Conservation (phyloP, 2,888 invertebrate genomes). For the Andricus curvator region DNA sequence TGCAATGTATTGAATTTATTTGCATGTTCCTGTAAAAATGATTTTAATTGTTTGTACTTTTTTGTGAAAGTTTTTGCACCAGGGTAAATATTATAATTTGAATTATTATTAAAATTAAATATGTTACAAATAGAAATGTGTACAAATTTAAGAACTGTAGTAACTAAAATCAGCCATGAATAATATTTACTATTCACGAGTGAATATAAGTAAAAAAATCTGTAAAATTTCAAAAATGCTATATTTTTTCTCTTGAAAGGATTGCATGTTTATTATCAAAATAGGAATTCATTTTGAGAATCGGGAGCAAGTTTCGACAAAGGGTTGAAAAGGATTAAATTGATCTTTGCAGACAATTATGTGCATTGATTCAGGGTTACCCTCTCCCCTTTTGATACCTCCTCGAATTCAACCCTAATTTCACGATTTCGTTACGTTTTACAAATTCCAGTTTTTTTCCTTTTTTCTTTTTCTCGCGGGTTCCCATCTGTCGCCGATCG, state of each 20-base stretch:
- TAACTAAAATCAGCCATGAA: too few species aligned
- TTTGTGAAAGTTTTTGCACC: too few species aligned
- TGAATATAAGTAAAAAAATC: background rate
- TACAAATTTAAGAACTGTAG: too few species aligned
- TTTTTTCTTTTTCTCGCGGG: conserved; percentile 50
- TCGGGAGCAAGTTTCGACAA: conserved; percentile 9
- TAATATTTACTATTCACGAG: too few species aligned
- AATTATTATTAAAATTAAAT: too few species aligned
- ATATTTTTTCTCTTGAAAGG: background rate
- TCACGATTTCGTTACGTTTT: conserved; percentile 68
- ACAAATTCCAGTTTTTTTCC: conserved; percentile 62
- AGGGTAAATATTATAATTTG: too few species aligned
- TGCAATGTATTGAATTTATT: too few species aligned
- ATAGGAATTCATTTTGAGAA: conserved; percentile 23
- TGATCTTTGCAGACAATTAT: conserved; percentile 6
- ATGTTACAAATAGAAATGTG: too few species aligned
- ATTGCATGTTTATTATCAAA: background rate
- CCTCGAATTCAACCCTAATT: conserved; percentile 71
- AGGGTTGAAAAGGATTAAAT: conserved; percentile 36
- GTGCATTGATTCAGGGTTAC: background rate
- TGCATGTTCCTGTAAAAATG: too few species aligned
- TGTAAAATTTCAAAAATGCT: background rate
- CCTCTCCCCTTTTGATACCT: conserved; percentile 28
- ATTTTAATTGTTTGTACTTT: too few species aligned
- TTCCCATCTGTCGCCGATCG: conserved; percentile 69